Evolutionary conservation across 1,140 invertebrate species (phyloP).

Genomic region (Mycetomoellerius zeteki): DNA sequence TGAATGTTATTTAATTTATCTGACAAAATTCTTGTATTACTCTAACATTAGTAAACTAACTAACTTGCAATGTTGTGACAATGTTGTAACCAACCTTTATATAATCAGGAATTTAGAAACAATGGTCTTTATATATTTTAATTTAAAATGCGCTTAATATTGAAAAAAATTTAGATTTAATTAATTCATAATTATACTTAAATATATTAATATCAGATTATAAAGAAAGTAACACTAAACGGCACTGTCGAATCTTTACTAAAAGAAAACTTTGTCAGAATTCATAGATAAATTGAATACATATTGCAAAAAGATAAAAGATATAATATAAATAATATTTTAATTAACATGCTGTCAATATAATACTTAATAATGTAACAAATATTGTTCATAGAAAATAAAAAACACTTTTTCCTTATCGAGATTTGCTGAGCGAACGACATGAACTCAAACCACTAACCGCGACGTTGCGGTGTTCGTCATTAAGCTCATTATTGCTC

Average conservation of each 20-base stretch:
- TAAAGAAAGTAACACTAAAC: too few relatives aligned
- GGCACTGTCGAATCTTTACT: too few relatives aligned
- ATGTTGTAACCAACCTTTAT: not conserved
- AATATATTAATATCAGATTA: too few relatives aligned
- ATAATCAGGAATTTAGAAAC: not conserved
- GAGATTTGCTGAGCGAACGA: not conserved
- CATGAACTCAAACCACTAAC: not conserved
- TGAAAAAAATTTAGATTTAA: not conserved
- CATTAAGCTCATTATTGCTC: conserved; percentile 77
- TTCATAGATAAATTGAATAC: not conserved
- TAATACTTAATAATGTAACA: too few relatives aligned
- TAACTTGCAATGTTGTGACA: not conserved
- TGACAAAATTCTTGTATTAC: not conserved
- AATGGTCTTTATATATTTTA: not conserved
- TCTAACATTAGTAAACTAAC: not conserved
- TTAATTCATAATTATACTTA: not conserved
- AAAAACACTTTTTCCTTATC: not conserved
- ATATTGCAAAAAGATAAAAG: not conserved
- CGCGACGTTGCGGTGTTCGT: conserved; percentile 36
- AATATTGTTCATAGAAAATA: not conserved
- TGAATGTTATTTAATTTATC: not conserved
- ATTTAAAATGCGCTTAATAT: not conserved
- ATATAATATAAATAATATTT: not conserved
- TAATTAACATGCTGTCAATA: too few relatives aligned
- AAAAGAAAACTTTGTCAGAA: too few relatives aligned